Evolutionary conservation across 2,888 invertebrate genomes (phyloP), one percentile per base, ranked within the genome.

Genomic region (Artemia sp.): DNA sequence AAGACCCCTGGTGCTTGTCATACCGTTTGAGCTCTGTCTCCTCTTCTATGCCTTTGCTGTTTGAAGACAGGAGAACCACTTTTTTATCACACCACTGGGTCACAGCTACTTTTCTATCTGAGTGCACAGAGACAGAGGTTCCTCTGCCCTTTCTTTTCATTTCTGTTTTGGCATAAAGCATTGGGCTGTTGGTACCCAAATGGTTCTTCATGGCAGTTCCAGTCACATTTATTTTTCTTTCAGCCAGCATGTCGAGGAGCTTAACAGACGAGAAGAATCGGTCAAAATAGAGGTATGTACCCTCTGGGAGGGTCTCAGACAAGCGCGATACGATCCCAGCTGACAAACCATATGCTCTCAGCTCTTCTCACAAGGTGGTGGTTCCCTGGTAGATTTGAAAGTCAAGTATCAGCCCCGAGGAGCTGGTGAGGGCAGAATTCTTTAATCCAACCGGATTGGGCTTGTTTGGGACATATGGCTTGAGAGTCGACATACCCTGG

Each of bases 391-490:
- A 19, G 19, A 76, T 71, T 72, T 74, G 74, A 69, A 75, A 76
- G 70, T 75, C 74, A 9, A 75, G 51, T 66, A 74, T 72, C 14
- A 73, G 69, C 38, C 75, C 75, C 68, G 68, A 66, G 19, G 69
- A 50, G 12, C 74, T 73, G 14, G 78, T 76, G 5, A 76, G 69
- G 10, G 78, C 75, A 71, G 75, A 77, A 71, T 77, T 73, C 19
- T 78, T 78, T 24, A 78, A 72, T 2, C 77, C 77, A 51, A 73
- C 74, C 19, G 76, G 75, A 24, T 75, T 72, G 14, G 76, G 77
- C 72, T 19, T 19, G 19, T 19, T 19, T 19, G 19, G 19, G 19
- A 19, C 19, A 19, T 19, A 19, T 19, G 19, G 73, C 58, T 69
- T 67, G 52, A 73, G 50, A n/a, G 38, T 53, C 19, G 19, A 19